Percentiles rank a stretch among this genome's conserved stretches.
phyloP scores from a whole-genome alignment of 2,797 vertebrate species.

The Enteromius treurensis region DNA sequence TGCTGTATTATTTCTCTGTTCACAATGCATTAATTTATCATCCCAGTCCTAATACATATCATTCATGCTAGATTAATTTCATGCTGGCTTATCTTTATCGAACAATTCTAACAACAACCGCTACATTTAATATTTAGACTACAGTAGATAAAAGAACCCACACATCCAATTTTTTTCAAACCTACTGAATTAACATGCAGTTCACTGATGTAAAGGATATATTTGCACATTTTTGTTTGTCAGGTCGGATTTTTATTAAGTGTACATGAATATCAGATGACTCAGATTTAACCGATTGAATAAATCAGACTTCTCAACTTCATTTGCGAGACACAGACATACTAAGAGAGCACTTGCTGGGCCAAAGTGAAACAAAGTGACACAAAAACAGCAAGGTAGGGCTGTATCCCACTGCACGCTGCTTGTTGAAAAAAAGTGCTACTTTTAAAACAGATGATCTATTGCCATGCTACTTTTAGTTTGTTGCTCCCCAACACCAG shows the following conservation, averaged over 20 bases:
- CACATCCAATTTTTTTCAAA: background rate
- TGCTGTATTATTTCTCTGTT: too few relatives aligned
- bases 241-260: background rate
- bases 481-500: background rate
- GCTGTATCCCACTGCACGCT: background rate
- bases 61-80: background rate
- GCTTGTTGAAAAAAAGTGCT: background rate
- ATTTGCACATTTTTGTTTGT: background rate
- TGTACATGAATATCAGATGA: background rate
- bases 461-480: background rate
- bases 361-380: background rate
- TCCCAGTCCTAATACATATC: background rate
- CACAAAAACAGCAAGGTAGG: background rate
- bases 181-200: background rate
- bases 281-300: background rate
- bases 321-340: background rate
- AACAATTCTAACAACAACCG: background rate
- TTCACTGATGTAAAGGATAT: background rate
- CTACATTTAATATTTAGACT: background rate
- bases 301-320: background rate
- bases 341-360: background rate
- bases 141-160: background rate
- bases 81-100: background rate
- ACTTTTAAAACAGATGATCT: background rate
- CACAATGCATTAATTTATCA: too few relatives aligned